Percentiles rank a stretch among this genome's conserved stretches.
Evolutionary conservation across 2,797 vertebrate species (phyloP).

Genomic region (Brachyalestes nurse): DNA sequence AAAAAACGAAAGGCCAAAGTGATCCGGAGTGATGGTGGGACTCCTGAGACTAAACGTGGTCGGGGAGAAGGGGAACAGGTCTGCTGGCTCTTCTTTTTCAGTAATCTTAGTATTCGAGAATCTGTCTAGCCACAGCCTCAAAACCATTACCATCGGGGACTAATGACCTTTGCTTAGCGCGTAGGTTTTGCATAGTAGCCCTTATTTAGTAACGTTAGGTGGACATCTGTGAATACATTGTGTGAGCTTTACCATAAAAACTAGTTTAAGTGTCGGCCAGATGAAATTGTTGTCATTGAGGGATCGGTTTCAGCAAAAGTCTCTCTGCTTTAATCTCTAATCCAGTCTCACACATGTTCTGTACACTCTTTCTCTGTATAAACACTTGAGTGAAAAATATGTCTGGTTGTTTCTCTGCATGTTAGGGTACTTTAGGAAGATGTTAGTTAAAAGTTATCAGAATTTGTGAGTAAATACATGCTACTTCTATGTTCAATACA

Average conservation of each 20-base stretch:
- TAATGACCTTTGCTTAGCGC: neutral
- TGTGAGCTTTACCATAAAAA: neutral
- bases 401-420: neutral
- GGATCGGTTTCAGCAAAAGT: constrained; percentile 37
- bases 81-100: neutral
- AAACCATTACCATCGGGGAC: neutral
- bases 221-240: neutral
- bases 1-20: constrained; percentile 97
- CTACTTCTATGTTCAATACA: neutral
- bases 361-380: neutral
- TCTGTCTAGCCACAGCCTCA: neutral
- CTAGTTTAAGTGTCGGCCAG: constrained; percentile 12
- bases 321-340: neutral
- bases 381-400: neutral
- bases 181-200: neutral
- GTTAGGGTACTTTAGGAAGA: neutral
- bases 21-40: constrained; percentile 86
- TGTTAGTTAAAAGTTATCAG: neutral
- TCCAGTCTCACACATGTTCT: neutral
- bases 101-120: neutral
- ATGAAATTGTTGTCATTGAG: constrained; percentile 44
- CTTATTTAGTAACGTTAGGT: neutral
- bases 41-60: constrained; percentile 85
- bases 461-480: neutral
- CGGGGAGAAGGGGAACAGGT: constrained; percentile 87